Base-by-base conservation (phyloP, 2,113 vertebrate genomes). In the Gobio gobio region DNA sequence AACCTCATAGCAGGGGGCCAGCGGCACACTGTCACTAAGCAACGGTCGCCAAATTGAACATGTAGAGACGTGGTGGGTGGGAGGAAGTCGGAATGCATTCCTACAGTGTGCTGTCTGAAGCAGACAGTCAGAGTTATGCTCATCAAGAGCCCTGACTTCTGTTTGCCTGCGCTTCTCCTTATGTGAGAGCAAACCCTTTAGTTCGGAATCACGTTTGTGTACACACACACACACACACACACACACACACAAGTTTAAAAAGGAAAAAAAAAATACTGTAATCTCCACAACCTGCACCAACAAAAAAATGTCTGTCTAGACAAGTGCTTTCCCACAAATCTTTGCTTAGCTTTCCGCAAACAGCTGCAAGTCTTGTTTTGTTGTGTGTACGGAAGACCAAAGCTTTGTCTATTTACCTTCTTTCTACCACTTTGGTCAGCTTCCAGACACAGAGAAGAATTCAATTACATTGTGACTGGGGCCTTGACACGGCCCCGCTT, bases 401-500 rank as follows among this genome's bases (percentile, higher is more conserved):
- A 72, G 79, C 59, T 26, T 82, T 89, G 88, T 90, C 89, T 91
- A 89, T 92, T 91, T 89, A 90, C 90, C 78, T 89, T 90, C 83
- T 83, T 82, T 90, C 84, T 84, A 72, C 84, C 49, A 87, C 91
- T 93, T 91, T 91, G 89, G 83, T 90, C 90, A 90, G 72, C 86
- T 90, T 85, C 58, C 86, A 86, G 92, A 92, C 94, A 94, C 89
- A 86, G 86, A 90, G 90, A 90, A 88, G 87, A 91, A 94, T 94
- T 94, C 91, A 92, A 94, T 95, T 93, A 93, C 89, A 92, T 86
- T 89, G 87, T 88, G 89, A 85, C 89, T 85, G 40, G 81, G 88
- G 89, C 83, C 84, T 88, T 86, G 90, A 94, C 93, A 92, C 88
- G 86, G 87, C 86, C 91, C 91, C 85, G 86, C 81, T 92, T 90